Percentiles rank a stretch among this genome's conserved stretches.
phyloP scores from a whole-genome alignment of 1,140 invertebrate species.

The Drosophila equinoxialis region DNA sequence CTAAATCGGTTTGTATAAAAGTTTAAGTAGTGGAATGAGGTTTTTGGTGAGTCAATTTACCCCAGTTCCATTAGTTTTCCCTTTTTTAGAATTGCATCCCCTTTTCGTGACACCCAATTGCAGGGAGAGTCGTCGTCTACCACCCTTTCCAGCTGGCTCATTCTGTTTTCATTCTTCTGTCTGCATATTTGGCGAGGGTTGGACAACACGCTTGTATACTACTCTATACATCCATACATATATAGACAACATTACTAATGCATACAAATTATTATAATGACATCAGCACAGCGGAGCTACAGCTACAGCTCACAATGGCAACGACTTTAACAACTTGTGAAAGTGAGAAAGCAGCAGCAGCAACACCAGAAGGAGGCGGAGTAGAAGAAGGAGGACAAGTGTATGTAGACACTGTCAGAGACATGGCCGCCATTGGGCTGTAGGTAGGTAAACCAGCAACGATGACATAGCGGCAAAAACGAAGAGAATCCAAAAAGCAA shows the following conservation, averaged over 20 bases:
- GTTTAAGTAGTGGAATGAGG: not conserved
- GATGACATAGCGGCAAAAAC: constrained; percentile 46
- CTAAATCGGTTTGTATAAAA: constrained; percentile 3
- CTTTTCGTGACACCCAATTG: not conserved
- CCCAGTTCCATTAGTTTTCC: not conserved
- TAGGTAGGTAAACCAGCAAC: constrained; percentile 5
- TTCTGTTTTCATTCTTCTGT: constrained; percentile 41
- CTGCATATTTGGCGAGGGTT: constrained; percentile 52
- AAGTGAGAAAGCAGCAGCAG: constrained; percentile 58
- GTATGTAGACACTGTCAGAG: constrained; percentile 6
- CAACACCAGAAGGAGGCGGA: constrained; percentile 18
- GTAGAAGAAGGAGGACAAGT: constrained; percentile 12
- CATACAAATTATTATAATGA: constrained; percentile 73
- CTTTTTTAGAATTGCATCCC: constrained; percentile 2
- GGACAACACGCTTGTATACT: constrained; percentile 9
- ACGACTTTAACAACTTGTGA: constrained; percentile 53
- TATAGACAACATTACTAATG: constrained; percentile 57
- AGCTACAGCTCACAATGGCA: constrained; percentile 16
- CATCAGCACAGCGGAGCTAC: constrained; percentile 49
- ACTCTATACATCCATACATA: constrained; percentile 19
- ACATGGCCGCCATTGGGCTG: constrained; percentile 6
- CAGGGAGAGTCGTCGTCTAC: not conserved
- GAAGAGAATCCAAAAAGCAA: constrained; percentile 24
- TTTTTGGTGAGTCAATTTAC: not conserved
- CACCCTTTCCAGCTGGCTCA: constrained; percentile 4